Evolutionary conservation across 2,797 vertebrate species (phyloP), one percentile per base, ranked within the genome.

Genomic region (Cercopithecus diana): DNA sequence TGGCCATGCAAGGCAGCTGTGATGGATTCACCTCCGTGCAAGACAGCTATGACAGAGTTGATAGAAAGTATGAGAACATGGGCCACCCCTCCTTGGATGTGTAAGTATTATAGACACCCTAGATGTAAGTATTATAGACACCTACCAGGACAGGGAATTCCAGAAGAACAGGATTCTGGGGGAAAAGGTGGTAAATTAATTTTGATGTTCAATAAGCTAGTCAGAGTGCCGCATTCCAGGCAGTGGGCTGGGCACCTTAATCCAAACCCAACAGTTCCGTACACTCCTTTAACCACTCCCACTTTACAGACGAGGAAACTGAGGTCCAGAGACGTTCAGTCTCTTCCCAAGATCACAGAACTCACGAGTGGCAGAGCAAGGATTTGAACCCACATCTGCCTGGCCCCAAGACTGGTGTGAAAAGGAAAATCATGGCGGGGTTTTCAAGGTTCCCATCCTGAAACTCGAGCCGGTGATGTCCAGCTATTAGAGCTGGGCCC

Each of bases 21-120:
- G 36, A 36, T 1, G 4, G 43, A 17, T 2, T 9, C 10, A 24
- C 20, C 10, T 10, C 8, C 0, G 0, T 1, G 43, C 19, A 17
- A 70, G 57, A 24, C 41, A 15, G 48, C 22, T 0, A 17, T 36
- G 36, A 39, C 20, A 1, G 70, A 39, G 28, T 8, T 45, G 72
- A 45, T 28, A 43, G 76, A 15, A 10, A 33, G 43, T 41, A 2
- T 15, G 36, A 72, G 30, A 20, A 24, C 39, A 0, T 0, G 67
- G 36, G 13, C 33, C 0, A 0, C 30, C 0, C 39, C 28, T 94
- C 3, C 10, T 4, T 90, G 70, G 41, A 9, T 43, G 26, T 36
- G 52, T 45, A 15, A 19, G 43, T 7, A 67, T 67, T 67, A 67
- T 9, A n/a, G 64, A 67, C 33, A 67, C 19, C 64, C 61, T n/a